Conservation (phyloP, 92 coral and sea anemone genomes). For the Phymanthus crucifer region DNA sequence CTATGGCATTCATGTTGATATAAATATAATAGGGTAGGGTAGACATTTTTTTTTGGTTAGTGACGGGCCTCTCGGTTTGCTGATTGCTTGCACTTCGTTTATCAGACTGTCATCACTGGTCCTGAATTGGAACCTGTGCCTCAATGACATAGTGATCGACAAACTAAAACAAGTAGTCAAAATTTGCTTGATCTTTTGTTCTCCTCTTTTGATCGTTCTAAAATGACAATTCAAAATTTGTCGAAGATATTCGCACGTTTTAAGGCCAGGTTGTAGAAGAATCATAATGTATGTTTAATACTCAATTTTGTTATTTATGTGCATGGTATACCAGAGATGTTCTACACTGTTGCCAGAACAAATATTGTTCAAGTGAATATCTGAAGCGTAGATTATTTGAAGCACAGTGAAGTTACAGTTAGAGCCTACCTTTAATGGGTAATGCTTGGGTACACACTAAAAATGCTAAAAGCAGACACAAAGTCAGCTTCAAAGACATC, state of each 20-base stretch:
- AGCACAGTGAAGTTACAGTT: not conserved
- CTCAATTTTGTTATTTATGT: not conserved
- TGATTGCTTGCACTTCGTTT: too few relatives aligned
- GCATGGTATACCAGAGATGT: constrained; percentile 2
- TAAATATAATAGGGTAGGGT: too few relatives aligned
- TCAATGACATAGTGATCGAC: not conserved
- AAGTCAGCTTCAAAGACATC: constrained; percentile 63
- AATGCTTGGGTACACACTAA: constrained; percentile 27
- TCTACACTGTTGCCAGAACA: constrained; percentile 22
- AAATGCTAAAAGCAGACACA: constrained; percentile 51
- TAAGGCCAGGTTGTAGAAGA: not conserved
- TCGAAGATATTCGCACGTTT: not conserved
- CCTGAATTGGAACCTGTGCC: not conserved
- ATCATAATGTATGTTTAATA: not conserved
- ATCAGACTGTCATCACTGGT: not conserved
- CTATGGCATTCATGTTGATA: too few relatives aligned
- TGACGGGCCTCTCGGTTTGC: too few relatives aligned
- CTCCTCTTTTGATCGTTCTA: not conserved
- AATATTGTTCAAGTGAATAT: constrained; percentile 9
- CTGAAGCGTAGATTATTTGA: constrained; percentile 27
- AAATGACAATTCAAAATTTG: not conserved
- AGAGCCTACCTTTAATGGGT: constrained; percentile 43
- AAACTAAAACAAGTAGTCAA: not conserved
- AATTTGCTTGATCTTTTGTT: not conserved
- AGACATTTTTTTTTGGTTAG: too few relatives aligned